A percentile compares a stretch with the other conserved stretches of the same genome.
Conservation (phyloP, 2,888 invertebrate genomes). For the Pristionchus entomophagus region DNA sequence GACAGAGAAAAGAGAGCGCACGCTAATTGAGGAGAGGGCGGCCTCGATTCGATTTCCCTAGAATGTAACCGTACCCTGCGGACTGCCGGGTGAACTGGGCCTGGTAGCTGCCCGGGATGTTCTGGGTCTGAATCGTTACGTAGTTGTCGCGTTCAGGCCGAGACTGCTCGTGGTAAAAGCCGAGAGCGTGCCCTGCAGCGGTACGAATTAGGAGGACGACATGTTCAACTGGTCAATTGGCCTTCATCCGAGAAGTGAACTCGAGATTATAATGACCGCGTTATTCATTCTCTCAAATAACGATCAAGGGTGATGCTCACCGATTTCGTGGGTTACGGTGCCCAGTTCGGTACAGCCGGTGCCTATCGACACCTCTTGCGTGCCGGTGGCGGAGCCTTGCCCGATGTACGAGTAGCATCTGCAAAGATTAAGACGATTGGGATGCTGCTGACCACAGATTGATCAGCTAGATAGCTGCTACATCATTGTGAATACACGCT, state of each 20-base stretch:
- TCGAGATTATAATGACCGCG: too few relatives aligned
- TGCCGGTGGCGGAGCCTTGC: conserved; percentile 50
- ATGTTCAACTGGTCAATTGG: too few relatives aligned
- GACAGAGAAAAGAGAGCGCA: too few relatives aligned
- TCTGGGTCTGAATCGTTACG: conserved; percentile 62
- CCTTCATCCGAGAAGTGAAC: too few relatives aligned
- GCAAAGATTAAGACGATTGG: too few relatives aligned
- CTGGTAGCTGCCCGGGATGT: conserved; percentile 59
- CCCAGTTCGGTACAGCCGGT: conserved; percentile 68
- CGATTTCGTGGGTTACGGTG: conserved; percentile 74
- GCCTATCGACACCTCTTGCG: conserved; percentile 70
- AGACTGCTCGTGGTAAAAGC: conserved; percentile 73
- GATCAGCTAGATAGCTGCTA: too few relatives aligned
- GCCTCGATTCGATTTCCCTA: too few relatives aligned
- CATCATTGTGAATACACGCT: too few relatives aligned
- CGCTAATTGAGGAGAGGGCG: too few relatives aligned
- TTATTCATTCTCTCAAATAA: too few relatives aligned
- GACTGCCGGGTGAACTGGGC: conserved; percentile 67
- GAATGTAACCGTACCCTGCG: background rate
- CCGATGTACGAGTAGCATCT: conserved; percentile 73
- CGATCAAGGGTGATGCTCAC: conserved; percentile 46
- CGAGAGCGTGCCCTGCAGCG: conserved; percentile 70
- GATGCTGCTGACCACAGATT: too few relatives aligned
- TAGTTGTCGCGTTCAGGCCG: conserved; percentile 71
- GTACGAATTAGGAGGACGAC: too few relatives aligned